phyloP scores from a whole-genome alignment of 2,888 invertebrate genomes.

The Eupithecia exiguata region DNA sequence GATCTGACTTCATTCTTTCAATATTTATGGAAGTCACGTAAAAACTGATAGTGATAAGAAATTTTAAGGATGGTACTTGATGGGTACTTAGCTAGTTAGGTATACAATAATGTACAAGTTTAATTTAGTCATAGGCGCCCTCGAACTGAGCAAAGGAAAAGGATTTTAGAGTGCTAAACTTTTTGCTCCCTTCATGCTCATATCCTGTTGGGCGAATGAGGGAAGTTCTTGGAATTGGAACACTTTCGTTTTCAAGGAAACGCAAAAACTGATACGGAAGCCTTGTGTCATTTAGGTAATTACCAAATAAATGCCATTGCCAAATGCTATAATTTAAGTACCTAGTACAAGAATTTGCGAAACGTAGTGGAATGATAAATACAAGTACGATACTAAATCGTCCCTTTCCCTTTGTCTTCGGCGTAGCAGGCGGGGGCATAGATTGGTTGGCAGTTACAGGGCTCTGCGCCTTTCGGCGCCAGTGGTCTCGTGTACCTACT shows the following conservation, averaged over 20 bases:
- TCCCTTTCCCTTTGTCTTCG: constrained; percentile 47
- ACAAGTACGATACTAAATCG: constrained; percentile 23
- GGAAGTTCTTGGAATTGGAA: constrained; percentile 2
- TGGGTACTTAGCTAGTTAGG: neutral
- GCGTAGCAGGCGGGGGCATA: constrained; percentile 34
- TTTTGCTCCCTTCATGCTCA: constrained; percentile 25
- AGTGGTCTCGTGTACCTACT: constrained; percentile 24
- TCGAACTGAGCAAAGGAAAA: neutral
- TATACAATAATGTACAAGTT: neutral
- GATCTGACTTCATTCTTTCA: constrained; percentile 36
- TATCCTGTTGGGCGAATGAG: constrained; percentile 16
- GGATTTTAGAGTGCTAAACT: neutral
- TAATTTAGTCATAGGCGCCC: neutral
- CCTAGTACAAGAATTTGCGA: neutral
- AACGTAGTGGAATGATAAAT: neutral
- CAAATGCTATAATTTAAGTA: neutral
- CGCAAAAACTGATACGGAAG: constrained; percentile 19
- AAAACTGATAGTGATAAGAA: neutral
- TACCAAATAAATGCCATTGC: neutral
- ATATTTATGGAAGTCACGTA: constrained; percentile 24
- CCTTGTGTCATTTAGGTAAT: neutral
- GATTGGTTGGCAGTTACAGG: constrained; percentile 24
- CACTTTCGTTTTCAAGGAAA: constrained; percentile 19
- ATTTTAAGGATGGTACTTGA: neutral
- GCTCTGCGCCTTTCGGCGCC: constrained; percentile 32